Base-by-base conservation (phyloP, 2,888 invertebrate species). In the Lymantria dispar region DNA sequence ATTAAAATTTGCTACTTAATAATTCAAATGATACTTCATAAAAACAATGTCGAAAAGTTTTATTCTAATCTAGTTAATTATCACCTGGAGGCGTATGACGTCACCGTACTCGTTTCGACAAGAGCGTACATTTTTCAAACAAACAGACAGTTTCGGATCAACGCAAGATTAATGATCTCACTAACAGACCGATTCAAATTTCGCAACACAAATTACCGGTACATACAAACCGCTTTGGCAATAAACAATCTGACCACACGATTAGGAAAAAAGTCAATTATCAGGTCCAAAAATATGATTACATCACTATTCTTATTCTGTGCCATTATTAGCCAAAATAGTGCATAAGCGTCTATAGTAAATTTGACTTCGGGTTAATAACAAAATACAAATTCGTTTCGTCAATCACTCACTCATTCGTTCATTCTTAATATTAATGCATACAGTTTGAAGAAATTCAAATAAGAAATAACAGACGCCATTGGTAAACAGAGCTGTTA, bases 401-500 rank as follows among this genome's bases (percentile, higher is more conserved):
- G 38, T 52, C 41, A 48, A 48, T 45, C 45, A 52, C 11, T 45
- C 36, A 47, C 11, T 45, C 36, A 47, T 13, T 44, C 37, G 33
- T 49, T 50, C 41, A 45, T 50, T 50, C 45, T 9, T 45, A 61
- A 63, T 58, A 65, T 56, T 15, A 63, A 65, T 53, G 58, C 56
- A 45, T 52, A 56, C 62, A 60, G 64, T 65, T 63, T 65, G 61
- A 66, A 66, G 73, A 74, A 73, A 74, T 74, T 74, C 61, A 70
- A 72, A 70, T 78, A 81, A 80, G 74, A 75, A 74, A 72, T 73
- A 79, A 76, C 82, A 83, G 80, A 80, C 81, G 71, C 74, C 70
- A 64, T 77, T 59, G 70, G 80, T 82, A 83, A 86, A 84, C 85
- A 84, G 78, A 75, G 76, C 76, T 85, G 83, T 84, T 84, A 84